Percentiles rank a stretch among this genome's conserved stretches.
These are phyloP conservation scores for Heliornis fulica DNA, from an alignment of 2,113 vertebrate species.

Conservation along the genomic window DNA sequence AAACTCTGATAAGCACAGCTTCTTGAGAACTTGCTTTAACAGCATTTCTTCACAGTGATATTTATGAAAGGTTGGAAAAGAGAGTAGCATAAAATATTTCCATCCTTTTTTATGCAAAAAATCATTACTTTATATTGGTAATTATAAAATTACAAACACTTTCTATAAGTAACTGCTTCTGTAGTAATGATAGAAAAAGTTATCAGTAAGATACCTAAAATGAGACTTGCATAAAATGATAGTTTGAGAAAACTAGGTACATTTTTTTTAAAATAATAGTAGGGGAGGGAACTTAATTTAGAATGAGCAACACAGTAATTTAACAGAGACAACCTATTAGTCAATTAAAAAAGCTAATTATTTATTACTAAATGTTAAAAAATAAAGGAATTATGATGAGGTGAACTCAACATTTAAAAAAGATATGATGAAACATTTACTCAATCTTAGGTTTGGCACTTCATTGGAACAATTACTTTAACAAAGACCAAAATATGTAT, in stretches of 20 bases:
- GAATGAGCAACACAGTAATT: neutral
- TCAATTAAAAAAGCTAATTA: slow-evolving; percentile 68
- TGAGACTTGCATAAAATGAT: slow-evolving; percentile 80
- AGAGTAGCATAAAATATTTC: slow-evolving; percentile 79
- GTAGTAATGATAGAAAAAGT: slow-evolving; percentile 86
- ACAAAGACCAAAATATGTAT: slow-evolving; percentile 87
- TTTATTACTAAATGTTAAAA: slow-evolving; percentile 70
- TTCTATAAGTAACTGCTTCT: slow-evolving; percentile 89
- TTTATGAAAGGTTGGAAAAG: slow-evolving; percentile 91
- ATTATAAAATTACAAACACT: slow-evolving; percentile 99
- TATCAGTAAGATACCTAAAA: slow-evolving; percentile 66
- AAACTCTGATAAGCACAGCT: slow-evolving; percentile 81
- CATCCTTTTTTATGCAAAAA: slow-evolving; percentile 80
- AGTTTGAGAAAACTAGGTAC: slow-evolving; percentile 30
- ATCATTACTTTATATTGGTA: slow-evolving; percentile 75
- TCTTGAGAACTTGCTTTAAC: slow-evolving; percentile 84
- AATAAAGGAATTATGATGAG: slow-evolving; percentile 71
- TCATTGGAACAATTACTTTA: slow-evolving; percentile 91
- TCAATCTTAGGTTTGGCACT: slow-evolving; percentile 93
- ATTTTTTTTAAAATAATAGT: neutral
- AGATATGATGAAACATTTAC: slow-evolving; percentile 76
- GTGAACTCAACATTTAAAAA: slow-evolving; percentile 78
- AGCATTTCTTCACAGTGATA: slow-evolving; percentile 99
- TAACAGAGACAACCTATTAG: slow-evolving; percentile 65
- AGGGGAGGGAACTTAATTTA: neutral